Percentiles rank a stretch among this genome's conserved stretches.
These are phyloP conservation scores for Rotaria sp. DNA, from an alignment of 2,888 invertebrate species.

Conservation along the genomic window DNA sequence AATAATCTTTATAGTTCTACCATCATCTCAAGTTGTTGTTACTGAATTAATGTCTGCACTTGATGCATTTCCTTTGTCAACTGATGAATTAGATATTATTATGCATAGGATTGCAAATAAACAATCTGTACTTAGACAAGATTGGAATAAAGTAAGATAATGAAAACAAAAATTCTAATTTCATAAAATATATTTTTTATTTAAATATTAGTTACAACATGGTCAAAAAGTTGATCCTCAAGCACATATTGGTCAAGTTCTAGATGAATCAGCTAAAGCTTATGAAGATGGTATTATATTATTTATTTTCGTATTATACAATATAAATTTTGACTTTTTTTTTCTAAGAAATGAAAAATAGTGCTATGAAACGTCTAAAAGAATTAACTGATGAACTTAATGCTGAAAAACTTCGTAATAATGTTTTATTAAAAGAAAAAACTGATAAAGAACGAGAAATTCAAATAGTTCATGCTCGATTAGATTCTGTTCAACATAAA, in stretches of 20 bases:
- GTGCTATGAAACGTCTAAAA: background rate
- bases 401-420: background rate
- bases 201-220: background rate
- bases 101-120: slow-evolving; percentile 24
- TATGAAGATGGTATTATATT: background rate
- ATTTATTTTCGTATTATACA: background rate
- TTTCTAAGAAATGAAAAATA: background rate
- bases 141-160: background rate
- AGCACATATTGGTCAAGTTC: slow-evolving; percentile 1
- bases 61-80: slow-evolving; percentile 8
- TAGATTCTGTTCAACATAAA: background rate
- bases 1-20: background rate
- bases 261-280: slow-evolving; percentile 14
- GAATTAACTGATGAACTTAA: slow-evolving; percentile 8
- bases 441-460: background rate
- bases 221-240: slow-evolving; percentile 23
- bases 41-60: slow-evolving; percentile 22
- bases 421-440: slow-evolving; percentile 22
- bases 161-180: background rate
- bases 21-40: slow-evolving; percentile 15
- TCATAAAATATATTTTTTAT: background rate
- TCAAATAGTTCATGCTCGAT: background rate
- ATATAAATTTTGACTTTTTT: background rate
- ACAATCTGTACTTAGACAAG: background rate
- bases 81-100: slow-evolving; percentile 21